These are phyloP conservation scores for Magallana nippona DNA, from an alignment of 2,888 invertebrate species.

Conservation along the genomic window DNA sequence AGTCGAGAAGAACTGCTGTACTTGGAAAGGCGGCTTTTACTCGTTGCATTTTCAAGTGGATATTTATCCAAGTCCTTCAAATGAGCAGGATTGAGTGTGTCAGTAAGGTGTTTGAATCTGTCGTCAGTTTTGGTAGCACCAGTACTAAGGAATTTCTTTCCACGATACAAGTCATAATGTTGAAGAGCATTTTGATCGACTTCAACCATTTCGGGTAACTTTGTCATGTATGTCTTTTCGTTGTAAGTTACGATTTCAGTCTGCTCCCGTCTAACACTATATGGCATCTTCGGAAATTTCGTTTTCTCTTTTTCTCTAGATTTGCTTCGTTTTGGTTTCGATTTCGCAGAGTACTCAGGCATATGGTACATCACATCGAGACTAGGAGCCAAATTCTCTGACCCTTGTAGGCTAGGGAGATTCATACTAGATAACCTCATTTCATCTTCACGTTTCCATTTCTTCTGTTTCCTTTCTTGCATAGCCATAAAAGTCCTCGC, in stretches of 20 bases:
- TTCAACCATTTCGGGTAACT: constrained; percentile 70
- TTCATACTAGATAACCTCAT: constrained; percentile 69
- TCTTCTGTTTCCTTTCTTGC: constrained; percentile 70
- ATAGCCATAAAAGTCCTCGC: constrained; percentile 67
- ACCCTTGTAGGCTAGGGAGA: constrained; percentile 62
- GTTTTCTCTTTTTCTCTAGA: constrained; percentile 32
- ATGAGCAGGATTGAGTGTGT: constrained; percentile 60
- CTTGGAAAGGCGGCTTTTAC: constrained; percentile 62
- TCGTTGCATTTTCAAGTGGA: constrained; percentile 61
- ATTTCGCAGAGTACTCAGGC: constrained; percentile 62
- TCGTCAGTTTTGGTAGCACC: constrained; percentile 65
- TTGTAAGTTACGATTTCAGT: constrained; percentile 71
- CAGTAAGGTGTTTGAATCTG: constrained; percentile 64
- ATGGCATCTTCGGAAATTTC: constrained; percentile 66
- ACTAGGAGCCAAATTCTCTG: constrained; percentile 60
- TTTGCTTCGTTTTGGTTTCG: constrained; percentile 49
- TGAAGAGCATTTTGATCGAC: constrained; percentile 67
- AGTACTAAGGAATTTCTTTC: constrained; percentile 60
- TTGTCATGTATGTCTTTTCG: constrained; percentile 70
- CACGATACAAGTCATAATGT: constrained; percentile 67
- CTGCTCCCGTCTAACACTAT: constrained; percentile 65
- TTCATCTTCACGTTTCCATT: constrained; percentile 74
- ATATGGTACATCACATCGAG: constrained; percentile 67
- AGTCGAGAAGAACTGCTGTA: constrained; percentile 51
- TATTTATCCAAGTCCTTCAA: constrained; percentile 56